phyloP scores from a whole-genome alignment of 2,113 vertebrate genomes.

The Psephotus haematonotus region DNA sequence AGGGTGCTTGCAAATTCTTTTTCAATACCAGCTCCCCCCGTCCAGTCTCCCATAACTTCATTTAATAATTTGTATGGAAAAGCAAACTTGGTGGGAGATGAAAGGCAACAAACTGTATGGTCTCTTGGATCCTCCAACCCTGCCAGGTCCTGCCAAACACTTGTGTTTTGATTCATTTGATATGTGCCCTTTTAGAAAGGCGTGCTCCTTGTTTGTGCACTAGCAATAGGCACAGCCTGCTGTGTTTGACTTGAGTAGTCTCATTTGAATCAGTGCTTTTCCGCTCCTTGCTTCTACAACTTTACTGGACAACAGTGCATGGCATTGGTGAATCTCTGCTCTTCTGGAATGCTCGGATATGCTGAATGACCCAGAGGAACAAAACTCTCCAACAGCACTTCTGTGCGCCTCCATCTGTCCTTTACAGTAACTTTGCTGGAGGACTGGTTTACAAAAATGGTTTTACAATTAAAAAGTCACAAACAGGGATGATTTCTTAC shows the following conservation, averaged over 20 bases:
- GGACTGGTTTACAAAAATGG: background rate
- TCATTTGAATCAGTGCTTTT: background rate
- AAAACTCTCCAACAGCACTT: background rate
- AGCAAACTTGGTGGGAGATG: background rate
- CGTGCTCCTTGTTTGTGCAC: accelerated
- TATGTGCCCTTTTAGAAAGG: accelerated
- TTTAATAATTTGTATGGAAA: background rate
- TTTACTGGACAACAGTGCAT: accelerated
- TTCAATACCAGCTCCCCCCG: background rate
- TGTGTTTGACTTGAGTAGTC: background rate
- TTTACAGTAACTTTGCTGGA: background rate
- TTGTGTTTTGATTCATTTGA: background rate
- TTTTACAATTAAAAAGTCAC: background rate
- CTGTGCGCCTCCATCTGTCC: background rate
- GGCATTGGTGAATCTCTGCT: accelerated
- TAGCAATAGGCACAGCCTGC: background rate
- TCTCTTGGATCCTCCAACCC: background rate
- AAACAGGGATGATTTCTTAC: background rate
- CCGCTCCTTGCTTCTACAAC: background rate
- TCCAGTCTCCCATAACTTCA: background rate
- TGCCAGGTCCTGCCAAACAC: background rate
- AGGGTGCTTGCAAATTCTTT: background rate
- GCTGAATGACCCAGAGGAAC: background rate
- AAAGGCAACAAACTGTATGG: background rate
- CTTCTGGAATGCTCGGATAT: background rate